Conservation (phyloP, 2,888 invertebrate species). For the Cancer borealis region DNA sequence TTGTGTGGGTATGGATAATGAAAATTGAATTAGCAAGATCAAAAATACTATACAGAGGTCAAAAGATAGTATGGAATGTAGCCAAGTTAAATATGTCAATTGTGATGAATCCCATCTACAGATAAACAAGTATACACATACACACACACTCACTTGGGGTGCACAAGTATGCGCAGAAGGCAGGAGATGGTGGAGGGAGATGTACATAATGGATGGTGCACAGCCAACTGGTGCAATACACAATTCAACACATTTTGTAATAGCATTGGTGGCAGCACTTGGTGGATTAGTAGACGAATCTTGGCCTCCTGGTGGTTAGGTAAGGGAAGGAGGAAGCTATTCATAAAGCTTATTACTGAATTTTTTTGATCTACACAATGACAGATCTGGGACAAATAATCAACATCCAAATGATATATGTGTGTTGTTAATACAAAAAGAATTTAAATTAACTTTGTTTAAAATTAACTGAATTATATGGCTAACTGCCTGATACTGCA, state of each 20-base stretch:
- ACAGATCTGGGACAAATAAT: too few species aligned
- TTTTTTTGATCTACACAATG: too few species aligned
- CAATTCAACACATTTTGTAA: slow-evolving; percentile 58
- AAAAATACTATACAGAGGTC: not conserved
- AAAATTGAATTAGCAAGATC: not conserved
- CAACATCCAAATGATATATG: too few species aligned
- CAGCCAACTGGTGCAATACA: slow-evolving; percentile 48
- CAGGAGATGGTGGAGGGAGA: slow-evolving; percentile 53
- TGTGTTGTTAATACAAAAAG: too few species aligned
- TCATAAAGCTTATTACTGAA: not conserved
- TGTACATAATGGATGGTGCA: slow-evolving; percentile 46
- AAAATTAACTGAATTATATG: too few species aligned
- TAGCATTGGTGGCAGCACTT: slow-evolving; percentile 54
- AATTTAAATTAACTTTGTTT: too few species aligned
- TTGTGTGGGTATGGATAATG: not conserved
- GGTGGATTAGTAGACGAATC: slow-evolving; percentile 50
- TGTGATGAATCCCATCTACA: not conserved
- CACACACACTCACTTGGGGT: slow-evolving; percentile 52
- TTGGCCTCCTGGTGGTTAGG: slow-evolving; percentile 16
- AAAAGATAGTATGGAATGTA: not conserved
- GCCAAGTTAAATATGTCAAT: not conserved
- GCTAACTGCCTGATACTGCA: too few species aligned
- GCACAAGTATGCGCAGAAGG: slow-evolving; percentile 57
- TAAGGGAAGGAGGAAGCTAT: not conserved
- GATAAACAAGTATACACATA: not conserved